Conservation (phyloP, 2,113 vertebrate species). For the Quiscalus mexicanus region DNA sequence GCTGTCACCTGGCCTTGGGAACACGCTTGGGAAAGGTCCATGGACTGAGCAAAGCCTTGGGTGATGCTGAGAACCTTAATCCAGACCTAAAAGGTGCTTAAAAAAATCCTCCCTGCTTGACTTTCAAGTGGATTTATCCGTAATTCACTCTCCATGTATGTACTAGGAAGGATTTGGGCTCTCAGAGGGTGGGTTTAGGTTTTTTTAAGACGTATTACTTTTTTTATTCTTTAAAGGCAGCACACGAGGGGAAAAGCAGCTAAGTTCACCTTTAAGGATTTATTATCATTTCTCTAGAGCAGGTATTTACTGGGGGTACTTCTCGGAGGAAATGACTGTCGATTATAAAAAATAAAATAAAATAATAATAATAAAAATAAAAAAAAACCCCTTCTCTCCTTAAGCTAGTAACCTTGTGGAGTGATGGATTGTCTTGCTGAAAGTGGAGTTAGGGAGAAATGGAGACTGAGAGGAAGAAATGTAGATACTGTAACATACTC, state of each 20-base stretch:
- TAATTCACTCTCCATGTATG: not conserved
- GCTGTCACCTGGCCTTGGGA: not conserved
- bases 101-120: not conserved
- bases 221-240: not conserved
- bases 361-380: not conserved
- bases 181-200: not conserved
- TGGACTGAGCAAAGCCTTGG: not conserved
- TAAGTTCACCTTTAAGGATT: slow-evolving; percentile 56
- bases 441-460: slow-evolving; percentile 15
- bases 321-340: slow-evolving; percentile 9
- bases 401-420: slow-evolving; percentile 19
- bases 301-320: slow-evolving; percentile 15
- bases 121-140: slow-evolving; percentile 13
- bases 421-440: not conserved
- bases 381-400: not conserved
- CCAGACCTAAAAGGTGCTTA: not conserved
- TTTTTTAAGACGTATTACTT: not conserved
- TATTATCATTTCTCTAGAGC: not conserved
- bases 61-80: not conserved
- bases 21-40: not conserved
- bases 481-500: slow-evolving; percentile 35
- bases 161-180: not conserved
- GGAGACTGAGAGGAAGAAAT: slow-evolving; percentile 18
- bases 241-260: not conserved
- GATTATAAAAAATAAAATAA: slow-evolving; percentile 34